These are phyloP conservation scores for Catagonus wagneri DNA, from an alignment of 2,113 vertebrate species.

Conservation along the genomic window DNA sequence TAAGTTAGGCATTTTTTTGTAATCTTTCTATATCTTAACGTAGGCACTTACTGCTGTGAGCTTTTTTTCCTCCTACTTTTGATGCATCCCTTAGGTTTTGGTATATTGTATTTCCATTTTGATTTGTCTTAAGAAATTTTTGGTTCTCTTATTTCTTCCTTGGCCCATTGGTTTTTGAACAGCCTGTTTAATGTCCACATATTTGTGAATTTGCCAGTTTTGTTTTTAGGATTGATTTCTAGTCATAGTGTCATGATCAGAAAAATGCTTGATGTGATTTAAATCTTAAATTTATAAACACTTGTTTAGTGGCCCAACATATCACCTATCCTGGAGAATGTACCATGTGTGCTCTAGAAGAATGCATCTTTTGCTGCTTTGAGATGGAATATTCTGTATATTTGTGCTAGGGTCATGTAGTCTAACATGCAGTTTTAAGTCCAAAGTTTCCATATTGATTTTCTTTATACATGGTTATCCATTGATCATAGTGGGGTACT, in stretches of 20 bases:
- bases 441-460: background rate
- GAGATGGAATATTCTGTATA: background rate
- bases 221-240: background rate
- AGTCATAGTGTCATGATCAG: background rate
- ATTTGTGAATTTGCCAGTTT: background rate
- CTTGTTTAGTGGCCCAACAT: background rate
- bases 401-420: background rate
- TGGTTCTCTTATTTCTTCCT: background rate
- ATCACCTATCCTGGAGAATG: background rate
- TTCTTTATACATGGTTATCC: background rate
- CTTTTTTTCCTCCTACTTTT: background rate
- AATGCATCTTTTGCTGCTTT: background rate
- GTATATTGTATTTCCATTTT: background rate
- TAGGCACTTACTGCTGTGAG: background rate
- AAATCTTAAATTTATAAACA: background rate
- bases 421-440: background rate
- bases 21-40: background rate
- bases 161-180: background rate
- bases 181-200: background rate
- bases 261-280: background rate
- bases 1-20: background rate
- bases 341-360: background rate
- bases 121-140: background rate
- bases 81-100: background rate
- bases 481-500: background rate